phyloP scores from a whole-genome alignment of 2,888 invertebrate species.

The Ischnura elegans region DNA sequence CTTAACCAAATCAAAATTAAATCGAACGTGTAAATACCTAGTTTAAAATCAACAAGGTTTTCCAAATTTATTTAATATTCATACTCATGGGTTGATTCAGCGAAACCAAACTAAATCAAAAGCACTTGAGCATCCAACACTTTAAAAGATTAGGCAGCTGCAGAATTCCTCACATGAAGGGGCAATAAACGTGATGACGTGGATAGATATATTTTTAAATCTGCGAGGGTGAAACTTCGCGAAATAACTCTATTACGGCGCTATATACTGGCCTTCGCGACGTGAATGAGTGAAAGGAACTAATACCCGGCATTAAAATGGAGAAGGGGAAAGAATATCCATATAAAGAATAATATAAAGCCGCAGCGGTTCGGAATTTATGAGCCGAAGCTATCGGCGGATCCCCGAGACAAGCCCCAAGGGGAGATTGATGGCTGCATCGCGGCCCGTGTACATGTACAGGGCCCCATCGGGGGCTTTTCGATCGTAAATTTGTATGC shows the following conservation, averaged over 20 bases:
- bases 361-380: not conserved
- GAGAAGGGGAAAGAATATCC: no score
- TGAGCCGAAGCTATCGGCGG: not conserved
- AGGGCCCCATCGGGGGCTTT: not conserved
- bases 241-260: not conserved
- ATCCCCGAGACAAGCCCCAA: slow-evolving; percentile 9
- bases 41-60: no score
- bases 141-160: no score
- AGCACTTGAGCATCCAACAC: no score
- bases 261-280: not conserved
- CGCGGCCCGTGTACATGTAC: not conserved
- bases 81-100: no score
- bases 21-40: no score
- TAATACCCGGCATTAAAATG: not conserved
- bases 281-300: not conserved
- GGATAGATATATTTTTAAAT: not conserved
- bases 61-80: no score
- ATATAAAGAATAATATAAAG: not conserved
- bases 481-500: slow-evolving; percentile 8
- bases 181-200: no score
- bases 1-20: no score
- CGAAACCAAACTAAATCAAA: no score
- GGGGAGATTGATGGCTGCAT: not conserved
- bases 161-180: no score
- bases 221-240: no score